Conservation (phyloP, 1,140 invertebrate species). For the Platorchestia sp. region DNA sequence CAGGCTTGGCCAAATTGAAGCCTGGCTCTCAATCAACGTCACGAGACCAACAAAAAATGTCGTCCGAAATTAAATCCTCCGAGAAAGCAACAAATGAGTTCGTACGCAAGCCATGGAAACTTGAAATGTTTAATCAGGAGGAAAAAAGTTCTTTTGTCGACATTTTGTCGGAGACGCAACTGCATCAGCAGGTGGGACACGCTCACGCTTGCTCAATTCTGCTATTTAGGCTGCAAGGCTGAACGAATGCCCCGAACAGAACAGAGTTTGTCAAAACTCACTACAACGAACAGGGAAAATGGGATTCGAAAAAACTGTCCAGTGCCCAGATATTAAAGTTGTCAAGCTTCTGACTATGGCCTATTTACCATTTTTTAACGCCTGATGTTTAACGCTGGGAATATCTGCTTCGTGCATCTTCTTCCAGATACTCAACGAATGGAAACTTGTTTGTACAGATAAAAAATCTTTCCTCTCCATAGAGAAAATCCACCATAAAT, state of each 20-base stretch:
- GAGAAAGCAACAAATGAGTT: conserved; percentile 52
- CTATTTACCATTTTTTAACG: no score
- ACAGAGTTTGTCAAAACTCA: no score
- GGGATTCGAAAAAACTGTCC: no score
- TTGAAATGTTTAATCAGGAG: conserved; percentile 9
- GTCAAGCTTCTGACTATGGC: no score
- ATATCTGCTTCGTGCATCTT: no score
- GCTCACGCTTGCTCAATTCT: background rate
- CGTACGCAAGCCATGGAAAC: conserved; percentile 23
- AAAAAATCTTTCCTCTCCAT: background rate
- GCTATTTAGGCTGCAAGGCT: background rate
- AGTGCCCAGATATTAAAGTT: no score
- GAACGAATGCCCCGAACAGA: no score
- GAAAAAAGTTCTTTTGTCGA: conserved; percentile 12
- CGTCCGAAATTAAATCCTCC: conserved; percentile 3
- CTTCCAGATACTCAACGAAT: no score
- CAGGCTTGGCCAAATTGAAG: background rate
- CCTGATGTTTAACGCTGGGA: no score
- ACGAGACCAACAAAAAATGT: background rate
- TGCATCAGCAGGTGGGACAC: background rate
- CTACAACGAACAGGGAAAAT: no score
- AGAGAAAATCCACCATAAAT: background rate
- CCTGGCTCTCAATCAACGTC: conserved; percentile 44
- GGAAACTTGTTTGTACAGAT: no score
- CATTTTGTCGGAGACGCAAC: background rate